Base-by-base conservation (phyloP, 2,888 invertebrate species). In the Ennomos quercinarius region DNA sequence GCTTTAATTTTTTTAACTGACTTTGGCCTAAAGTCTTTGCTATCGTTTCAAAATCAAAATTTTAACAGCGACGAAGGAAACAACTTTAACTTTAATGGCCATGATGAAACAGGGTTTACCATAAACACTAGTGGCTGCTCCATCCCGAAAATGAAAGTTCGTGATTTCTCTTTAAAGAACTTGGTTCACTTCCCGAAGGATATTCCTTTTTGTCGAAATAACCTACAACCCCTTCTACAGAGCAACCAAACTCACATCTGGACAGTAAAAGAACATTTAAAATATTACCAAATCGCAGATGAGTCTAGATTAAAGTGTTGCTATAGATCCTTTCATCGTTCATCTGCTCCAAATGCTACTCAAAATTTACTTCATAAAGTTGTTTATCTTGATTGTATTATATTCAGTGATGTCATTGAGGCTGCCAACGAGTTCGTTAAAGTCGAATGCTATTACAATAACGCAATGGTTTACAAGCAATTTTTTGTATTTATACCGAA, bases 401-500 rank as follows among this genome's bases (percentile, higher is more conserved):
- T 68, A 27, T 94, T 95, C 65, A 66, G 81, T 10, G 72, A 72
- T 74, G 72, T 74, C 3, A 80, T 86, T 57, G 64, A 81, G 66
- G 81, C 92, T 3, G 73, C 71, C 1, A 86, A 93, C 38, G 96
- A 97, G 80, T 96, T 95, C 73, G 89, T 96, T 1, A 91, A 91
- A 76, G 94, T 96, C n/a, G 87, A 83, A 42, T 96, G 96, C 80
- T 83, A 72, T 11, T 80, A 87, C 60, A 76, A 88, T 43, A 77
- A 78, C 0, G 73, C 68, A 39, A 68, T 80, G n/a, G 82, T 95
- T 41, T 96, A 95, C 73, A 89, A 91, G 51, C 96, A 96, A 74
- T 95, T 93, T 67, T 95, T 95, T 74, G 83, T 93, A 12, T 95
- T 95, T 74, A 86, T 94, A n/a, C 93, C 93, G 35, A 76, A 91